A percentile compares a stretch with the other conserved stretches of the same genome.
These are phyloP conservation scores for Acromyrmex charruanus DNA, from an alignment of 1,140 invertebrate species.

Conservation along the genomic window DNA sequence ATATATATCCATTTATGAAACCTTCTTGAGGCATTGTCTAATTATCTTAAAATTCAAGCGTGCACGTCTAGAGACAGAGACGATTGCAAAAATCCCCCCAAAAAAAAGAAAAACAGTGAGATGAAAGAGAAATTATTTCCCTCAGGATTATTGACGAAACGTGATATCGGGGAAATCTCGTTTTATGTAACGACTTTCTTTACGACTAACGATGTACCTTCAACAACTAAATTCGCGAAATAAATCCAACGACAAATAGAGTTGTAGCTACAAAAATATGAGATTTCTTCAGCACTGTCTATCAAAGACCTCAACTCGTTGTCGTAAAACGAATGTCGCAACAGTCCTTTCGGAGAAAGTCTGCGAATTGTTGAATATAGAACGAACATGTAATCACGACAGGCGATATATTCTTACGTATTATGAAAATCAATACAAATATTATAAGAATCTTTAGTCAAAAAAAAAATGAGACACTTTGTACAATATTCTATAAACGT, in stretches of 20 bases:
- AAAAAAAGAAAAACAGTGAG: background rate
- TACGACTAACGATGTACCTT: background rate
- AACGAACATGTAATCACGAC: background rate
- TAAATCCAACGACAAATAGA: conserved; percentile 1
- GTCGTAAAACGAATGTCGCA: conserved; percentile 10
- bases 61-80: background rate
- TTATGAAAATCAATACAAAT: conserved; percentile 17
- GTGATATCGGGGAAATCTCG: background rate
- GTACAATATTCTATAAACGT: conserved; percentile 3
- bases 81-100: background rate
- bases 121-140: background rate
- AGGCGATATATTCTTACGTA: background rate
- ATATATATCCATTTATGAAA: background rate
- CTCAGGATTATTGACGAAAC: background rate
- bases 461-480: no score
- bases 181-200: conserved; percentile 21
- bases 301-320: background rate
- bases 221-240: background rate
- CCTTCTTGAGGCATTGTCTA: background rate
- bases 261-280: conserved; percentile 1
- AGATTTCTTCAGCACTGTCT: background rate
- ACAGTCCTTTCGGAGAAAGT: conserved; percentile 24
- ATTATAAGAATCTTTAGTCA: background rate
- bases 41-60: background rate
- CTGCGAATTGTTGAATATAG: background rate